A percentile compares a stretch with the other conserved stretches of the same genome.
Conservation (phyloP, 2,888 invertebrate species). For the Chalcosyrphus nemorum region DNA sequence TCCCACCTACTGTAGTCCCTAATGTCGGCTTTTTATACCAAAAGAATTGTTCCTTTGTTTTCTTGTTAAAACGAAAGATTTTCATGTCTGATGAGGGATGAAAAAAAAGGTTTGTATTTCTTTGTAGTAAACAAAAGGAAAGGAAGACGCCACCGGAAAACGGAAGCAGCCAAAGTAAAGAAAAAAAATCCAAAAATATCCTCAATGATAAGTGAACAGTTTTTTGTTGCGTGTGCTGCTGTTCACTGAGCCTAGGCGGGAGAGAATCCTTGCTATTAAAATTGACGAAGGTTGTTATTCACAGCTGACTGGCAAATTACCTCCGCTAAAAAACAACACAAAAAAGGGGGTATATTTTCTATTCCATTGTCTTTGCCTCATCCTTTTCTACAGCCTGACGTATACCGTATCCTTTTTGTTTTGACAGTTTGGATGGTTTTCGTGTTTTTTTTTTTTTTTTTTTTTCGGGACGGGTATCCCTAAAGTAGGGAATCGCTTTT, state of each 20-base stretch:
- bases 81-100: constrained; percentile 48
- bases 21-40: neutral
- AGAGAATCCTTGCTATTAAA: constrained; percentile 60
- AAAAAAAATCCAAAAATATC: constrained; percentile 36
- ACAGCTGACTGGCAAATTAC: constrained; percentile 64
- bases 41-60: constrained; percentile 51
- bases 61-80: constrained; percentile 37
- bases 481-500: constrained; percentile 25
- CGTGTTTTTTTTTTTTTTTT: neutral
- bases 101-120: constrained; percentile 27
- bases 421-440: no score
- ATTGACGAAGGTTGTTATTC: constrained; percentile 66
- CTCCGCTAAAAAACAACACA: constrained; percentile 8
- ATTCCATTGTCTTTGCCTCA: no score
- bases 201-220: constrained; percentile 50
- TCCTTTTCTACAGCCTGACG: neutral
- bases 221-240: constrained; percentile 57
- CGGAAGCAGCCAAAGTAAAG: neutral
- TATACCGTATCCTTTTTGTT: constrained; percentile 19
- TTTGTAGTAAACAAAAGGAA: constrained; percentile 16
- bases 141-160: neutral
- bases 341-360: neutral
- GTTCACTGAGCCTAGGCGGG: constrained; percentile 46
- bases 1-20: neutral
- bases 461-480: neutral